Percentiles rank a stretch among this genome's conserved stretches.
Conservation (phyloP, 2,113 vertebrate species). For the Tachycineta bicolor region DNA sequence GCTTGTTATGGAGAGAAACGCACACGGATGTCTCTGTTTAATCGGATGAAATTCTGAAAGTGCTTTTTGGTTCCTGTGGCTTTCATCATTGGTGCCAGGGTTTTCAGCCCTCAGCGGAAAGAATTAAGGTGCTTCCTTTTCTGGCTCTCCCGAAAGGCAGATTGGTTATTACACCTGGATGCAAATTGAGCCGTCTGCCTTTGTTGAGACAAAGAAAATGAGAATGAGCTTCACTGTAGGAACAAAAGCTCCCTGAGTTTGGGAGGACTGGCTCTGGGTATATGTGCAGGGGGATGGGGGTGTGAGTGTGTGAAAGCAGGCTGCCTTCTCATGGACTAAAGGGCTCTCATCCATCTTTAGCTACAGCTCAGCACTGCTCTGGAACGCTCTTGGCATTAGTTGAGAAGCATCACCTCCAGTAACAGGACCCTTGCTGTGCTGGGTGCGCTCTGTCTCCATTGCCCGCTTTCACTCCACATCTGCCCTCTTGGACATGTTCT, state of each 20-base stretch:
- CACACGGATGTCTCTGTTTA: background rate
- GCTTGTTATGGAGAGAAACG: background rate
- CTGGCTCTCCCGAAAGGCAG: conserved; percentile 6
- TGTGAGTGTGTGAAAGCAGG: accelerated
- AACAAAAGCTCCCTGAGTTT: background rate
- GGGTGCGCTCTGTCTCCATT: background rate
- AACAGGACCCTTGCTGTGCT: background rate
- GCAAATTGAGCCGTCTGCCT: conserved; percentile 21
- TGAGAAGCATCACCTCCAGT: background rate
- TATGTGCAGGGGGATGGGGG: accelerated
- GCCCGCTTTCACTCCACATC: accelerated
- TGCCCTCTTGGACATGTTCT: background rate
- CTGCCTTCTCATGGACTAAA: background rate
- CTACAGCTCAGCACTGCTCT: accelerated
- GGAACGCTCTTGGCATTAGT: background rate
- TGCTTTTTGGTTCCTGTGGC: background rate
- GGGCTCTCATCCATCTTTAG: background rate
- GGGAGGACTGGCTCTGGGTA: background rate
- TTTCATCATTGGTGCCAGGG: background rate
- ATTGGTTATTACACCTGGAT: conserved; percentile 53
- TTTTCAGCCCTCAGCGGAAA: background rate
- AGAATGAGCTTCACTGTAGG: background rate
- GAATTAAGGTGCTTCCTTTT: conserved; percentile 15
- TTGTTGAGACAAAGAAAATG: background rate
- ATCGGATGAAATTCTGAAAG: background rate